Evolutionary conservation across 2,797 vertebrate species (phyloP).

Genomic region (Choloepus didactylus): DNA sequence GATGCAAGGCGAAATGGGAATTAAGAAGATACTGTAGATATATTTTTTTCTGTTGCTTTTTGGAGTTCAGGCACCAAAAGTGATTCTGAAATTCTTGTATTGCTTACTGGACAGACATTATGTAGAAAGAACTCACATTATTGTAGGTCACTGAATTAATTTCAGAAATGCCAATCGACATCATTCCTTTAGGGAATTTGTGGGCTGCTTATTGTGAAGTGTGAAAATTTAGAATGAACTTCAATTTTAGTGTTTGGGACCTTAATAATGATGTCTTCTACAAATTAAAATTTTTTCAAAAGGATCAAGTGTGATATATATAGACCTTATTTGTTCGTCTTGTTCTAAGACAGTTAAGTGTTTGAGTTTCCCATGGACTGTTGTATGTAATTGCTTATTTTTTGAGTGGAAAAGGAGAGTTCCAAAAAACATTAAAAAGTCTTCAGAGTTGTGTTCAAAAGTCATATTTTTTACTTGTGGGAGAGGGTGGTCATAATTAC

Average conservation of each 20-base stretch:
- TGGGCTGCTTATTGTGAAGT: conserved; percentile 87
- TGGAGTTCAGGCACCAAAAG: conserved; percentile 77
- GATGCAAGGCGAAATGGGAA: conserved; percentile 71
- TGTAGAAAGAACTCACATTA: conserved; percentile 94
- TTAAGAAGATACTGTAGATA: conserved; percentile 63
- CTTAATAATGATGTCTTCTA: conserved; percentile 76
- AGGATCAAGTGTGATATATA: conserved; percentile 67
- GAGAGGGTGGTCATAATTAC: conserved; percentile 11
- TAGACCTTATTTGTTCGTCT: conserved; percentile 45
- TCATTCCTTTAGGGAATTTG: conserved; percentile 91
- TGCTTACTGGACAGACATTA: conserved; percentile 88
- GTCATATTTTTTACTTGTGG: conserved; percentile 72
- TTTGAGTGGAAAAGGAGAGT: background rate
- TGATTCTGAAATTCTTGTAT: conserved; percentile 84
- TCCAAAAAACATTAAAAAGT: conserved; percentile 66
- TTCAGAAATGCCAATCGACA: conserved; percentile 94
- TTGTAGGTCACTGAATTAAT: conserved; percentile 98
- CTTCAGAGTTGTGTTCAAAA: conserved; percentile 64
- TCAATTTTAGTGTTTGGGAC: conserved; percentile 77
- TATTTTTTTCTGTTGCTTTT: conserved; percentile 81
- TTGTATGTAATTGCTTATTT: conserved; percentile 51
- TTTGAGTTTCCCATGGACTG: background rate
- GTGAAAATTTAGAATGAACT: conserved; percentile 88
- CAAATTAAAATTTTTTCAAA: conserved; percentile 78
- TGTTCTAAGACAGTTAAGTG: background rate